Evolutionary conservation across 2,113 vertebrate species (phyloP), one percentile per base, ranked within the genome.

Genomic region (Tor tambroides): DNA sequence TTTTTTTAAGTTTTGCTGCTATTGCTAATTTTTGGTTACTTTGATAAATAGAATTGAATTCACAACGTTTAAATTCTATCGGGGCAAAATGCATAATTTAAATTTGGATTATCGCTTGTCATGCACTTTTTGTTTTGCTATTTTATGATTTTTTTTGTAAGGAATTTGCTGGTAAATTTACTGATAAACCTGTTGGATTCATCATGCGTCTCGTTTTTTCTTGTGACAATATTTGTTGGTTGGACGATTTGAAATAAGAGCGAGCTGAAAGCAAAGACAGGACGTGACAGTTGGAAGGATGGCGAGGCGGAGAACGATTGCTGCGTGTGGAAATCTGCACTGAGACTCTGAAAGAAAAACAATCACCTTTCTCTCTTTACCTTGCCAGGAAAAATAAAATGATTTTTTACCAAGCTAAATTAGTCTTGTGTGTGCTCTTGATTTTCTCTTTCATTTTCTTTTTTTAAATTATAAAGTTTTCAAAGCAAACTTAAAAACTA

Each of bases 111-210:
- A 88, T 89, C 93, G 93, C 84, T 90, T 71, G 49, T 93, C 92
- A 94, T 94, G 94, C 94, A 95, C 94, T 94, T 94, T 94, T 93
- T 90, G 89, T 93, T 93, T 84, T 89, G 85, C 92, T 91, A 85
- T 79, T 91, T 93, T 93, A 38, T 61, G 78, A 87, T 43, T 43
- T 91, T 90, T 93, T 93, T 92, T 94, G 90, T 93, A 92, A 89
- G 89, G 78, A 92, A 59, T 75, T 86, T 88, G 86, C 84, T 59
- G 87, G 89, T 65, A 89, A 56, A 86, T 88, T 90, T 86, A 81
- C 80, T 35, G 82, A 90, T 85, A 87, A 84, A 84, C 86, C 86
- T 81, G 86, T 85, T 89, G 75, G 88, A 85, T 88, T 87, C 88
- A 88, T 87, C 41, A 59, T 86, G 84, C 41, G 82, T 88, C 83